phyloP scores from a whole-genome alignment of 2,113 vertebrate genomes.

The Scalopus aquaticus region DNA sequence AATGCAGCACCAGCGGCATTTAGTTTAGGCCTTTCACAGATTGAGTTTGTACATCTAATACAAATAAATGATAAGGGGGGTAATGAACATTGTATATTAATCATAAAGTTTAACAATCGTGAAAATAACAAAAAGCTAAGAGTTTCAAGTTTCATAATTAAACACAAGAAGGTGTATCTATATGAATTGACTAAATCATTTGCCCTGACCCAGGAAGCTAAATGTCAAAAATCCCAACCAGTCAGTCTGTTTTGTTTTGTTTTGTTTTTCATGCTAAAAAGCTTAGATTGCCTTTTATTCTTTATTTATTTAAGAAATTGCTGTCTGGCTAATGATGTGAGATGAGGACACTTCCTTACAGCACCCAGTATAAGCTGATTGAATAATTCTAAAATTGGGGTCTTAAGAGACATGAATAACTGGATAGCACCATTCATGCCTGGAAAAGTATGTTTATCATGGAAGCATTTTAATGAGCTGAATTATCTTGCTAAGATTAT shows the following conservation, averaged over 20 bases:
- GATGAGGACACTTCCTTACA: background rate
- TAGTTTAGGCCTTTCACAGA: background rate
- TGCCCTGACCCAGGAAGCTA: background rate
- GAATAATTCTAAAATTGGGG: constrained; percentile 6
- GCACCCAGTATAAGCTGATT: constrained; percentile 2
- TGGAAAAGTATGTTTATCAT: constrained; percentile 46
- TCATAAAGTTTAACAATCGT: background rate
- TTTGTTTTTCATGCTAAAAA: no score
- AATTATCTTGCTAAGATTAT: constrained; percentile 36
- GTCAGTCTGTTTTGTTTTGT: background rate
- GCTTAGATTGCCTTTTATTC: background rate
- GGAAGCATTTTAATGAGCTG: constrained; percentile 51
- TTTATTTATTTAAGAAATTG: background rate
- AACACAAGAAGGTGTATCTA: background rate
- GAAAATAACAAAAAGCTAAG: constrained; percentile 27
- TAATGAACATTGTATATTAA: background rate
- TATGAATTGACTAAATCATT: background rate
- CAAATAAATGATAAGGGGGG: background rate
- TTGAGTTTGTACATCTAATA: background rate
- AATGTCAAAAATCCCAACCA: constrained; percentile 1
- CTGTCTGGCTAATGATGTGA: background rate
- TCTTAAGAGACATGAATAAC: constrained; percentile 36
- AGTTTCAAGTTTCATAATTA: constrained; percentile 32
- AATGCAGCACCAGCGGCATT: background rate
- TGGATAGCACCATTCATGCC: constrained; percentile 14